Percentiles rank a stretch among this genome's conserved stretches.
phyloP scores from a whole-genome alignment of 2,888 invertebrate species.

The Petrophora chlorosata region DNA sequence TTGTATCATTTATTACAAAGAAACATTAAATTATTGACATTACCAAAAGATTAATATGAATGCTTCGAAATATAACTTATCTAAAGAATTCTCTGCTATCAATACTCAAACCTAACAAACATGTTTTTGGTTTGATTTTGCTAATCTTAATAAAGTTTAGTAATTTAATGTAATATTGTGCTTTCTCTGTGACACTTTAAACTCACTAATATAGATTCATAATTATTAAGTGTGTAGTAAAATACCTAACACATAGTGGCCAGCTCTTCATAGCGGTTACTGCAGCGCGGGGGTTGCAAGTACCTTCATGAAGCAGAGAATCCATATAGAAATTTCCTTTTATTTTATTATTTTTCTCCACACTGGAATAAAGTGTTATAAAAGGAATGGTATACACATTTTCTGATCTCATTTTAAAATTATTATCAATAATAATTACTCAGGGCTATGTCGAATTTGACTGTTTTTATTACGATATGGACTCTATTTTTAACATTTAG shows the following conservation, averaged over 20 bases:
- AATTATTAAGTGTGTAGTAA: not conserved
- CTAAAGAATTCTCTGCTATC: conserved; percentile 9
- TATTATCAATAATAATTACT: not conserved
- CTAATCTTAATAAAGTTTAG: conserved; percentile 4
- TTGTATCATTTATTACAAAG: conserved; percentile 8
- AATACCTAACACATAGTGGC: not conserved
- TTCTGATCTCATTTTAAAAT: not conserved
- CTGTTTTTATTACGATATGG: no score
- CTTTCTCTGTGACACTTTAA: not conserved
- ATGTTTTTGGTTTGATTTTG: conserved; percentile 13
- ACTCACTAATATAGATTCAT: not conserved
- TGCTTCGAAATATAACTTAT: conserved; percentile 1
- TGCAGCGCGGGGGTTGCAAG: no score
- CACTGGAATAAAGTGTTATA: conserved; percentile 1
- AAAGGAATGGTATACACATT: conserved; percentile 12
- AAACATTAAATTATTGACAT: conserved; percentile 5
- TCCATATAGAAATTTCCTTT: not conserved
- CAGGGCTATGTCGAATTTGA: no score
- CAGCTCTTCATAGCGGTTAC: not conserved
- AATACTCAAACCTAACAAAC: conserved; percentile 2
- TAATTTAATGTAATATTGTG: not conserved
- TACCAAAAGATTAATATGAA: conserved; percentile 6
- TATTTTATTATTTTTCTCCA: not conserved
- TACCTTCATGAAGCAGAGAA: conserved; percentile 7
- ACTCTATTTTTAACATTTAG: no score